Base-by-base conservation (phyloP, 2,888 invertebrate species). In the Phyllotreta cruciferae region DNA sequence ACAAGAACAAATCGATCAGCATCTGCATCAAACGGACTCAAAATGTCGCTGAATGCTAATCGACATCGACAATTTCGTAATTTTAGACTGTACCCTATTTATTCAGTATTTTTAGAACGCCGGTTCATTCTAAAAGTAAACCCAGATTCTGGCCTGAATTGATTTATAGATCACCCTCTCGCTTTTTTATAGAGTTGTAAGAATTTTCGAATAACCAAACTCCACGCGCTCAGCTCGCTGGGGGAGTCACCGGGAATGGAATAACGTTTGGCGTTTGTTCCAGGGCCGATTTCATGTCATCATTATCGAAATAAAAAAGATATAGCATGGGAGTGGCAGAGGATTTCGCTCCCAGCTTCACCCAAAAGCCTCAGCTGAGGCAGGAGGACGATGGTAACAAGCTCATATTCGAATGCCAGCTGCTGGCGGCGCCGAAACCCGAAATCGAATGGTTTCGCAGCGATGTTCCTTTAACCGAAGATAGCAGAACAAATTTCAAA, bases 301-400 rank as follows among this genome's bases (percentile, higher is more conserved):
- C 78, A 76, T 77, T 78, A 77, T 77, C 78, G 77, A 76, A 74
- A 73, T 78, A 77, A 73, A 72, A 73, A 72, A 68, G 53, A 68
- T 58, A 73, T 74, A 80, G 78, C 75, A 92, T 92, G 91, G 92
- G 92, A 87, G 90, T 91, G 84, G 87, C 90, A 81, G 96, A 96
- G 84, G 95, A 96, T 84, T 92, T 95, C 86, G 96, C 97, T 85
- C 97, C 97, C 83, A 96, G 96, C 88, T 97, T 98, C 87, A 94
- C 95, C 74, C 95, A 96, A 86, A 97, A 97, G 90, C 97, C 97
- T 72, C 94, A 94, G 83, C 88, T 98, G 77, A 88, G 96, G 74
- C 96, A 98, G 83, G 97, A 97, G 82, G 96, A 96, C 82, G 96
- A 96, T 81, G 96, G 96, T 77, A 96, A 96, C 85, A 90, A 93